Conservation (phyloP, 2,797 vertebrate genomes). For the Parauchenoglanis punctatus region DNA sequence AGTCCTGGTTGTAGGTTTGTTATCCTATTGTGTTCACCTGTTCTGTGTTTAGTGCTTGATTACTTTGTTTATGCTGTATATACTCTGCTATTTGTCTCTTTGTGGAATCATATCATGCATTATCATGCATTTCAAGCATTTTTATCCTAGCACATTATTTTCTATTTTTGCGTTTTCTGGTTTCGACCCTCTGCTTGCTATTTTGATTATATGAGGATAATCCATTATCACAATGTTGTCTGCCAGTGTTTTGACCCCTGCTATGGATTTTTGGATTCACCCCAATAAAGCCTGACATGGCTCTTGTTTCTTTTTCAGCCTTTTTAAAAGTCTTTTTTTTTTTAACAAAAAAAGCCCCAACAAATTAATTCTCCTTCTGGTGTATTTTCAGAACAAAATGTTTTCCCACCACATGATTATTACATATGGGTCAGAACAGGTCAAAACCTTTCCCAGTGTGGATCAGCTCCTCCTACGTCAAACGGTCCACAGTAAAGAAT, state of each 20-base stretch:
- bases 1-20: background rate
- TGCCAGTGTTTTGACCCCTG: background rate
- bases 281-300: background rate
- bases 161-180: background rate
- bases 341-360: background rate
- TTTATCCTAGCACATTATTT: background rate
- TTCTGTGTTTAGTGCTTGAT: background rate
- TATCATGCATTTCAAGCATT: background rate
- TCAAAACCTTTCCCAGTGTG: background rate
- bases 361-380: constrained; percentile 5
- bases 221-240: background rate
- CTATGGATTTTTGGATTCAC: background rate
- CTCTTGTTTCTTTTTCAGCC: background rate
- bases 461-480: background rate
- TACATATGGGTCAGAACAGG: constrained; percentile 24
- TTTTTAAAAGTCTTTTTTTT: background rate
- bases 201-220: background rate
- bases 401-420: constrained; percentile 10
- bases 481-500: constrained; percentile 1
- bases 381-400: constrained; percentile 12
- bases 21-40: background rate
- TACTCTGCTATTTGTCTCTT: background rate
- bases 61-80: background rate
- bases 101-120: background rate
- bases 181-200: background rate